Conservation (phyloP, 2,888 invertebrate species). For the Phortica okadai region DNA sequence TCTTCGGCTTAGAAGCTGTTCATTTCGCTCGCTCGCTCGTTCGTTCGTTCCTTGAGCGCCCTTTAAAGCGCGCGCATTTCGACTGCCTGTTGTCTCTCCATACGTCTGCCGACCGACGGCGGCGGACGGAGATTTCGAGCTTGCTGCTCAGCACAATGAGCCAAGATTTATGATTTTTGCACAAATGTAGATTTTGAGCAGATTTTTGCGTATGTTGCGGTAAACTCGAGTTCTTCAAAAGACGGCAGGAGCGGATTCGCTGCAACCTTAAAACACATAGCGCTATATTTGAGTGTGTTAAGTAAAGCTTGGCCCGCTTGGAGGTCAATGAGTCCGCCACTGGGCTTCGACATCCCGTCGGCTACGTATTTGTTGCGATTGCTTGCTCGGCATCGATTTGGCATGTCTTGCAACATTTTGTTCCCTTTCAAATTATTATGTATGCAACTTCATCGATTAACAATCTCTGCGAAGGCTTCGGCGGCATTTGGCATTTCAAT, state of each 20-base stretch:
- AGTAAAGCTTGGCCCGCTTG: neutral
- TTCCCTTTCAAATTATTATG: conserved; percentile 62
- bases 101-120: neutral
- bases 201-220: conserved; percentile 32
- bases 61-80: neutral
- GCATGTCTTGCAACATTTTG: conserved; percentile 19
- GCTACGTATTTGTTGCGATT: conserved; percentile 15
- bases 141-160: neutral
- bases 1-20: neutral
- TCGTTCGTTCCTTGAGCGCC: neutral
- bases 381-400: conserved; percentile 16
- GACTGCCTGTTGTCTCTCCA: too few relatives aligned
- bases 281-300: neutral
- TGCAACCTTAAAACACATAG: neutral
- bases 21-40: neutral
- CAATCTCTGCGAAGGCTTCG: conserved; percentile 47
- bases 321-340: neutral
- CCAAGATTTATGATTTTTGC: conserved; percentile 29
- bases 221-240: conserved; percentile 18
- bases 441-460: conserved; percentile 64
- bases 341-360: neutral
- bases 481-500: conserved; percentile 56
- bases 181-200: conserved; percentile 29
- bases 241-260: neutral
- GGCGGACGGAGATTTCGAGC: neutral